A percentile compares a stretch with the other conserved stretches of the same genome.
Evolutionary conservation across 2,113 vertebrate genomes (phyloP).

Genomic region (Planiliza haematocheilus): DNA sequence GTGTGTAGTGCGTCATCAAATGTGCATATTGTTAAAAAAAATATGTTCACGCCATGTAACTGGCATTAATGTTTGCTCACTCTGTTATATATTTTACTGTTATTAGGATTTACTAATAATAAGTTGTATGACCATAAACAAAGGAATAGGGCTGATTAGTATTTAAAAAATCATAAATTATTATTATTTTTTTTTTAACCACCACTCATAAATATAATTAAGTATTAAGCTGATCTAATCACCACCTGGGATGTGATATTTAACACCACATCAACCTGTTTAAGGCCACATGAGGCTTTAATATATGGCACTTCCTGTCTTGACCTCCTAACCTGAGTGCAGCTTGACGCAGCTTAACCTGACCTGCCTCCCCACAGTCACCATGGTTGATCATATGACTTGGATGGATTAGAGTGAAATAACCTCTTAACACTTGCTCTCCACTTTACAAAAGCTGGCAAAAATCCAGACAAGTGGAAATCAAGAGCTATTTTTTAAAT

Average conservation of each 20-base stretch:
- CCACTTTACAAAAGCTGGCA: conserved; percentile 1
- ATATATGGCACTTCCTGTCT: conserved; percentile 57
- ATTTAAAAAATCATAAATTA: too few species aligned
- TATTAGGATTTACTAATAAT: too few species aligned
- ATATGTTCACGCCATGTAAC: too few species aligned
- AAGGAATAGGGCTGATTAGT: too few species aligned
- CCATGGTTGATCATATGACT: conserved; percentile 76
- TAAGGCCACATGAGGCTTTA: background rate
- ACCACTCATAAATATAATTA: too few species aligned
- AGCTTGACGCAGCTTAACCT: conserved; percentile 56
- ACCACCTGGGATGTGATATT: background rate
- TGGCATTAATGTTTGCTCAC: too few species aligned
- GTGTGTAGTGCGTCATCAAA: too few species aligned
- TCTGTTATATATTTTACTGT: too few species aligned
- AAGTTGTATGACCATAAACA: too few species aligned
- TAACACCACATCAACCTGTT: background rate
- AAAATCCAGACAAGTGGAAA: background rate
- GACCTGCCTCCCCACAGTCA: conserved; percentile 65
- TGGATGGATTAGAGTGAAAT: conserved; percentile 58
- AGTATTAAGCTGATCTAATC: background rate
- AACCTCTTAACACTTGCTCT: conserved; percentile 17
- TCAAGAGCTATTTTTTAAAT: background rate
- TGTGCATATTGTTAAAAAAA: too few species aligned
- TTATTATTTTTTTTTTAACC: too few species aligned
- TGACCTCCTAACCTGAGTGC: background rate